Base-by-base conservation (phyloP, 2,888 invertebrate genomes). In the Chirona hameri region DNA sequence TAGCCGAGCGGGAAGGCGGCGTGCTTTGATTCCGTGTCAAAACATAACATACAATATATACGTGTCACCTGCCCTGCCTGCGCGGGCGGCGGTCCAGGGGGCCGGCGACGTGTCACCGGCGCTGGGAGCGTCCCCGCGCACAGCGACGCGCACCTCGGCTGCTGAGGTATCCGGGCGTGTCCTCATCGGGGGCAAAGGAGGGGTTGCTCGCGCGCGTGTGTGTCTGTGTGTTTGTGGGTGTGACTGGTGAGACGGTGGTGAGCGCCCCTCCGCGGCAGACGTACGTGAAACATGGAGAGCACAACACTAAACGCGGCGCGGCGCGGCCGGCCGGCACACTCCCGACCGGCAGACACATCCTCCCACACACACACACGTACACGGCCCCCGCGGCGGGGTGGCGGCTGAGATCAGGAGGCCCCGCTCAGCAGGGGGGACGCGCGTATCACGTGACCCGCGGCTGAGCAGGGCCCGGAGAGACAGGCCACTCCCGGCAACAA, bases 21-120 rank as follows among this genome's bases (percentile, higher is more conserved):
- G 76, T 76, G 76, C 76, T 76, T 76, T 76, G 76, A 76, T 76
- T 76, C 39, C 21, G 76, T 76, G 76, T 76, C 76, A 21, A 76
- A 46, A 76, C 76, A 24, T 76, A 39, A 76, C 76, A 72, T 72
- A 29, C 72, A 72, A 72, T 72, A 72, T 72, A 72, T 72, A 72
- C 72, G 72, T 52, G 52, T 72, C 72, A 18, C 18, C 5, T 29
- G 15, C 10, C 72, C 27, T 15, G 27, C 72, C 72, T 10, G 24
- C n/a, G n/a, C 24, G n/a, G 60, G n/a, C 4, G n/a, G 10, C 39
- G 4, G 60, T 10, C 24, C 24, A 60, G 60, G 60, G 55, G n/a
- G 10, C 21, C 24, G n/a, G 60, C 24, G 24, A 24, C 24, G 60
- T 4, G 4, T n/a, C 24, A n/a, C 60, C 24, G 9, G 60, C 7